Evolutionary conservation across 2,113 vertebrate species (phyloP).

Genomic region (Phyllostomus hastatus): DNA sequence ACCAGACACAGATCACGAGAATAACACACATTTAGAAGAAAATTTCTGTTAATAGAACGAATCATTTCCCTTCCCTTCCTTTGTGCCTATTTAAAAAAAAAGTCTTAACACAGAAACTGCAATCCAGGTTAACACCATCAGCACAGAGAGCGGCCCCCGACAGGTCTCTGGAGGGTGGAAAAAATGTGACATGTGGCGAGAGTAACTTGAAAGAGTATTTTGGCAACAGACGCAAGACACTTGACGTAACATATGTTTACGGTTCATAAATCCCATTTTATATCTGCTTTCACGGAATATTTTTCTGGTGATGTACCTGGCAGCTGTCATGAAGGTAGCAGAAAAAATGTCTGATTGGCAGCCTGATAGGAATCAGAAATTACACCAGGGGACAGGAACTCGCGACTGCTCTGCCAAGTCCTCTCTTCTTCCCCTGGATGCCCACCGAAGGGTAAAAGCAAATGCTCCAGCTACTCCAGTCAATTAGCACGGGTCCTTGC

Average conservation of each 20-base stretch:
- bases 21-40: constrained; percentile 21
- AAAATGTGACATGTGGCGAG: constrained; percentile 23
- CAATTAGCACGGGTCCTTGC: background rate
- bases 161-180: background rate
- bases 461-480: background rate
- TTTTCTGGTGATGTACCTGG: constrained; percentile 36
- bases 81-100: constrained; percentile 33
- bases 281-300: constrained; percentile 41
- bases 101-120: background rate
- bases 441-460: background rate
- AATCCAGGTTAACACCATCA: constrained; percentile 48
- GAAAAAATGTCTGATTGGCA: constrained; percentile 32
- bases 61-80: background rate
- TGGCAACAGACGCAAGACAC: background rate
- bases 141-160: background rate
- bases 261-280: constrained; percentile 53
- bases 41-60: constrained; percentile 12
- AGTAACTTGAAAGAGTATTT: constrained; percentile 42
- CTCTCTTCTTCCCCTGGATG: background rate
- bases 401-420: background rate
- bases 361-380: constrained; percentile 38
- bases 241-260: constrained; percentile 54
- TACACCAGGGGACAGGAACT: background rate
- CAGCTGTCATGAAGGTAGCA: background rate
- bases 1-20: background rate